phyloP scores from a whole-genome alignment of 2,113 vertebrate genomes.

The Coracopsis vasa region DNA sequence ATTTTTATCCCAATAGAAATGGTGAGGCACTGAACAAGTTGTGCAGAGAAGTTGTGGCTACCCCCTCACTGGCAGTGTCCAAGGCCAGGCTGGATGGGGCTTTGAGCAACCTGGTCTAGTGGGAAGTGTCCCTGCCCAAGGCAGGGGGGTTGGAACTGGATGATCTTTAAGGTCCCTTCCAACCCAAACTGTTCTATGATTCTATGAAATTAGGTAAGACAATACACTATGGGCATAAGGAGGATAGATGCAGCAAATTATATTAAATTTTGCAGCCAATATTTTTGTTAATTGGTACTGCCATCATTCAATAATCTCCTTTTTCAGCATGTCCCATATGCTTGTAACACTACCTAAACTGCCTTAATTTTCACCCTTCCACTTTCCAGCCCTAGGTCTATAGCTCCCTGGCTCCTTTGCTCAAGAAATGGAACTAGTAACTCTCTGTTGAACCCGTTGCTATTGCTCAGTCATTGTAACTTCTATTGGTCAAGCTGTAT shows the following conservation, averaged over 20 bases:
- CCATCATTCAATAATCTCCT: background rate
- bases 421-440: background rate
- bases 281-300: background rate
- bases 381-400: background rate
- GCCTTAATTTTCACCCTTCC: background rate
- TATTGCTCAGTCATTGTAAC: background rate
- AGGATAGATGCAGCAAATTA: background rate
- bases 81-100: background rate
- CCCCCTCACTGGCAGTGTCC: background rate
- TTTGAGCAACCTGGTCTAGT: background rate
- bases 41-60: background rate
- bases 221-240: background rate
- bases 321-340: background rate
- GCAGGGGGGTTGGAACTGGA: background rate
- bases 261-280: background rate
- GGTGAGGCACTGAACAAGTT: background rate
- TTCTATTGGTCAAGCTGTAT: background rate
- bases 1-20: background rate
- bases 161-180: background rate
- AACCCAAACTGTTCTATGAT: background rate
- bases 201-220: background rate
- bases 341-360: background rate
- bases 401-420: background rate
- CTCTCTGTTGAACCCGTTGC: accelerated
- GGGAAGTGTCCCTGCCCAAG: background rate